These are phyloP conservation scores for Denticeps clupeoides DNA, from an alignment of 2,797 vertebrate species.

Conservation along the genomic window DNA sequence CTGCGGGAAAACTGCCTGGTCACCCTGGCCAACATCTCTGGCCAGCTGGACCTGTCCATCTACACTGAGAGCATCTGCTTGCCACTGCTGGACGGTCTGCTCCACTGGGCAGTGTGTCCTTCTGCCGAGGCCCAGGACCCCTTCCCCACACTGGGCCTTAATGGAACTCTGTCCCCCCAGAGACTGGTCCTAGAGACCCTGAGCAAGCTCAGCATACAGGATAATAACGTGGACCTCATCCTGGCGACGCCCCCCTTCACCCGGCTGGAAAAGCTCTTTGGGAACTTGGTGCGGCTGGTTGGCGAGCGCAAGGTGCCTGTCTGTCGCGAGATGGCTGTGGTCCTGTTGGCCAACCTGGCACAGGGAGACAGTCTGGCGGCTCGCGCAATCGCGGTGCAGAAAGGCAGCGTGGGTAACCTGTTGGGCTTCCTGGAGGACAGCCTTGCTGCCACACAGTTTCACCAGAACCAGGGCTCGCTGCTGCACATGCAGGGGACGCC, in stretches of 20 bases:
- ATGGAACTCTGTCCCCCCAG: constrained; percentile 91
- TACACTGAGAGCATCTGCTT: constrained; percentile 97
- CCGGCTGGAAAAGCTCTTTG: constrained; percentile 91
- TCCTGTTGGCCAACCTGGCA: constrained; percentile 93
- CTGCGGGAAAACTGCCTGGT: constrained; percentile 95
- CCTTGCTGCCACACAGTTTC: constrained; percentile 93
- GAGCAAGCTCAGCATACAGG: constrained; percentile 98
- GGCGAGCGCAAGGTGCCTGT: constrained; percentile 94
- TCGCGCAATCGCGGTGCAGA: constrained; percentile 86
- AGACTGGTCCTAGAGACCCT: constrained; percentile 97
- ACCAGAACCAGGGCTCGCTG: constrained; percentile 89
- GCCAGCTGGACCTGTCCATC: constrained; percentile 90
- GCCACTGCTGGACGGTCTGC: constrained; percentile 92
- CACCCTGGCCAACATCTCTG: constrained; percentile 94
- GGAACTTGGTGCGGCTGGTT: constrained; percentile 90
- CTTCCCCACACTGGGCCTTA: constrained; percentile 86
- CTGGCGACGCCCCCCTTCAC: constrained; percentile 91
- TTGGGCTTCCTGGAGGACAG: constrained; percentile 97
- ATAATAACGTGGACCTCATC: constrained; percentile 99
- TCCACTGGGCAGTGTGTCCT: constrained; percentile 96
- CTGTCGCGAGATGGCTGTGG: constrained; percentile 98
- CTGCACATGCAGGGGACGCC: constrained; percentile 92
- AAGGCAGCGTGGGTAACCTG: constrained; percentile 93
- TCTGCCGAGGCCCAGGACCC: constrained; percentile 97
- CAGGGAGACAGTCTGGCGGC: constrained; percentile 90